phyloP scores from a whole-genome alignment of 2,797 vertebrate genomes.

The Dendrocincla tyrannina region DNA sequence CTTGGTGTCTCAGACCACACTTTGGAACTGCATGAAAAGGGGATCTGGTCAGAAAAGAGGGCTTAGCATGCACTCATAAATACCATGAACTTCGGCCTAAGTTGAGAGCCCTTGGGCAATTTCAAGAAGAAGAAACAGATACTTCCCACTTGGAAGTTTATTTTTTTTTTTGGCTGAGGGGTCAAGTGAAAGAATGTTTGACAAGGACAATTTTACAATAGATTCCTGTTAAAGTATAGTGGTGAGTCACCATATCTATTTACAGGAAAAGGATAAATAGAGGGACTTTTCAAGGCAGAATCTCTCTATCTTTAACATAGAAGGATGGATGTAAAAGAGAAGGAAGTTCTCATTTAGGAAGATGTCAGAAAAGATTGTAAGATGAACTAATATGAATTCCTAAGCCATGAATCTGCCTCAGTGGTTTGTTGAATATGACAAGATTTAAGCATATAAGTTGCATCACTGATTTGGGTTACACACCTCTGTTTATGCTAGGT shows the following conservation, averaged over 20 bases:
- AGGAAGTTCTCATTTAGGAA: neutral
- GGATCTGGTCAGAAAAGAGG: neutral
- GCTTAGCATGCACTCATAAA: neutral
- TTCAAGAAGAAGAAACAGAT: neutral
- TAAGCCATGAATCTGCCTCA: neutral
- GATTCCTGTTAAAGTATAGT: neutral
- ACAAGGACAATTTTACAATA: neutral
- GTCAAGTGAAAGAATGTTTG: slow-evolving; percentile 43
- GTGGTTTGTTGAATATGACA: neutral
- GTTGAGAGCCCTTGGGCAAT: neutral
- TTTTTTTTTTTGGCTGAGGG: neutral
- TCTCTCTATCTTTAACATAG: neutral
- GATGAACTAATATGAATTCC: neutral
- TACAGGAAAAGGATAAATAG: slow-evolving; percentile 21
- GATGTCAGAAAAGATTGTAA: neutral
- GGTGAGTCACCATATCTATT: slow-evolving; percentile 27
- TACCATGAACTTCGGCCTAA: neutral
- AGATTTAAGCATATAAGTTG: neutral
- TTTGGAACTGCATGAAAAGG: neutral
- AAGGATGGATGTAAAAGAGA: neutral
- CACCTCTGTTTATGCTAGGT: neutral
- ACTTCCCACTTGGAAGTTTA: neutral
- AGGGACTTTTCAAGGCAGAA: neutral
- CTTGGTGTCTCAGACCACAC: neutral
- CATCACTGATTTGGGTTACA: neutral